Conservation (phyloP, 2,888 invertebrate species). For the Stenchaetothrips biformis region DNA sequence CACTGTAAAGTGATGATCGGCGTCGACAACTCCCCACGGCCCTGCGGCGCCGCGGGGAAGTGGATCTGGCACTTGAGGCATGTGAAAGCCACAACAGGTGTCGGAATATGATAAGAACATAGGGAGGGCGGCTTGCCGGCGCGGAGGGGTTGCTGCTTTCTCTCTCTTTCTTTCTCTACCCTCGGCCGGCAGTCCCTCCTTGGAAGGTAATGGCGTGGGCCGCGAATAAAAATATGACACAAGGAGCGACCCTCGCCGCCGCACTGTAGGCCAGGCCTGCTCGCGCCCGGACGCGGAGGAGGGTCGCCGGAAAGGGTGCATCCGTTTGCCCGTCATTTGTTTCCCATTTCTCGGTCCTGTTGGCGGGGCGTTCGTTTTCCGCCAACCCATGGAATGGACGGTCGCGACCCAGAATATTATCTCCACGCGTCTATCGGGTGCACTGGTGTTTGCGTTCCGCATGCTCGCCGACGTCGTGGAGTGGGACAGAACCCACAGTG, state of each 20-base stretch:
- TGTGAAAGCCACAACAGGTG: too few relatives aligned
- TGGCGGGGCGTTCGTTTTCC: neutral
- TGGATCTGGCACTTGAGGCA: too few relatives aligned
- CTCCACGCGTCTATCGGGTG: too few relatives aligned
- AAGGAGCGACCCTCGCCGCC: neutral
- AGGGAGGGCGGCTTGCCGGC: neutral
- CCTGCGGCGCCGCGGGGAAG: too few relatives aligned
- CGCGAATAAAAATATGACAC: slow-evolving; percentile 13
- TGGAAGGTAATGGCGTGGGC: neutral
- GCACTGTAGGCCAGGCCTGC: neutral
- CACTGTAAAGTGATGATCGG: too few relatives aligned
- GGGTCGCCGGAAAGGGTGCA: neutral
- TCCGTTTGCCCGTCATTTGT: neutral
- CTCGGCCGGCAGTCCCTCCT: neutral
- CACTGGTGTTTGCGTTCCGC: too few relatives aligned
- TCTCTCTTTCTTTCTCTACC: neutral
- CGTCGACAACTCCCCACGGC: too few relatives aligned
- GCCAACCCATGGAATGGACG: too few relatives aligned
- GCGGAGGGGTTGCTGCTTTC: neutral
- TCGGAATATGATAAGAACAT: too few relatives aligned
- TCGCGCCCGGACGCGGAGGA: neutral
- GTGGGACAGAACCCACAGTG: too few relatives aligned
- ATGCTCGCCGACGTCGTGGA: too few relatives aligned
- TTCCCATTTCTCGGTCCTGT: neutral
- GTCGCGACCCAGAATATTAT: too few relatives aligned